Percentiles rank a stretch among this genome's conserved stretches.
Conservation (phyloP, 1,140 invertebrate species). For the Ditylenchus dipsaci region DNA sequence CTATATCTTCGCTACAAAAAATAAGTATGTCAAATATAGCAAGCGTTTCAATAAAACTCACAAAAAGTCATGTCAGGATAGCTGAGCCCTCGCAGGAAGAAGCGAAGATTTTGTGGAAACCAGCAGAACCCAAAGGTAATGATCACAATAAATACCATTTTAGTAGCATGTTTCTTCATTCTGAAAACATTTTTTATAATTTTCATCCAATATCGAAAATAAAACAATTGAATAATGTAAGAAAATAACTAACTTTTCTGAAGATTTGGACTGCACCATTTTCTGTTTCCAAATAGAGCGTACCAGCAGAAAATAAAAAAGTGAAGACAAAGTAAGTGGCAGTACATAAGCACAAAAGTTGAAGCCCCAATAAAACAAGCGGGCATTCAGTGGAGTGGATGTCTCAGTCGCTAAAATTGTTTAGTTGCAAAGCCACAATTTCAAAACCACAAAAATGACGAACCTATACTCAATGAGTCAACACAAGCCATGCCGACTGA, state of each 20-base stretch:
- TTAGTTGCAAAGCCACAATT: too few species aligned
- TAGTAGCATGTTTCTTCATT: constrained; percentile 77
- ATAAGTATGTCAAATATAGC: too few species aligned
- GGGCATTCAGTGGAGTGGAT: constrained; percentile 8
- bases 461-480: constrained; percentile 37
- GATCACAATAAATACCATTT: constrained; percentile 89
- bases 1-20: too few species aligned
- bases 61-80: constrained; percentile 41
- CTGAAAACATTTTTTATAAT: constrained; percentile 21
- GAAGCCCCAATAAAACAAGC: constrained; percentile 46
- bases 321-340: constrained; percentile 26
- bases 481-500: constrained; percentile 32
- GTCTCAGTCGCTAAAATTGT: too few species aligned
- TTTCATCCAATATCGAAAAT: too few species aligned
- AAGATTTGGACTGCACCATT: constrained; percentile 34
- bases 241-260: constrained; percentile 22
- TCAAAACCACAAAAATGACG: background rate
- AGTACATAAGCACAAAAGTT: constrained; percentile 44
- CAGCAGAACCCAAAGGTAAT: constrained; percentile 88
- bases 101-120: constrained; percentile 78
- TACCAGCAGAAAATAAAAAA: constrained; percentile 42
- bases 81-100: constrained; percentile 53
- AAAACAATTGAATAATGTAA: too few species aligned
- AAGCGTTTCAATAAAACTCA: too few species aligned
- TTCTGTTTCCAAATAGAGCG: constrained; percentile 39